Evolutionary conservation across 2,888 invertebrate species (phyloP).

Genomic region (Lasioglossum villosulum): DNA sequence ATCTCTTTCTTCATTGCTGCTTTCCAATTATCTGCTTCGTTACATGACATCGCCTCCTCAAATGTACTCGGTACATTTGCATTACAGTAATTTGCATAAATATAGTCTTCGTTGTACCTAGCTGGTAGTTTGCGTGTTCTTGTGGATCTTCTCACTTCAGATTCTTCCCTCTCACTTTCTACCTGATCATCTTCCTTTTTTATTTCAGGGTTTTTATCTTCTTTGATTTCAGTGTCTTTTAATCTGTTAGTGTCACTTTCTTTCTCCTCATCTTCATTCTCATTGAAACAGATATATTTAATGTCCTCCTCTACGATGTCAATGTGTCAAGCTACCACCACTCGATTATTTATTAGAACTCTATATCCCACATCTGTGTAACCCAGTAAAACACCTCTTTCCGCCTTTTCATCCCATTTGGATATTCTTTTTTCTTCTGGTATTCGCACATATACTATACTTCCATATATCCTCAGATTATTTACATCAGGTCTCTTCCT

Average conservation of each 20-base stretch:
- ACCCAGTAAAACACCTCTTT: neutral
- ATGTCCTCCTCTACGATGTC: too few relatives aligned
- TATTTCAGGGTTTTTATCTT: too few relatives aligned
- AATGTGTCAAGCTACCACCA: too few relatives aligned
- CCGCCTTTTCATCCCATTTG: neutral
- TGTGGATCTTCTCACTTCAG: too few relatives aligned
- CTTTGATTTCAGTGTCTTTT: too few relatives aligned
- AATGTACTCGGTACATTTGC: neutral
- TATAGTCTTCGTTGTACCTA: neutral
- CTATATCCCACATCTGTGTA: neutral
- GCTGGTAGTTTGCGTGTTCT: too few relatives aligned
- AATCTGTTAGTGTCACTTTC: too few relatives aligned
- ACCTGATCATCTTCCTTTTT: too few relatives aligned
- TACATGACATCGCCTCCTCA: neutral
- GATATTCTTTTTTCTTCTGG: neutral
- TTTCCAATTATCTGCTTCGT: neutral
- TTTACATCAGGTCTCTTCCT: neutral
- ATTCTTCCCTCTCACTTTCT: too few relatives aligned
- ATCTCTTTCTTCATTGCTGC: neutral
- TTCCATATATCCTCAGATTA: neutral
- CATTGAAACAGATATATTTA: too few relatives aligned
- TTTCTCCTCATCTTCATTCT: too few relatives aligned
- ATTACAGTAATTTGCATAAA: slow-evolving; percentile 3
- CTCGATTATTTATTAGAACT: neutral
- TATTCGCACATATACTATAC: neutral